Evolutionary conservation across 2,888 invertebrate genomes (phyloP).

Genomic region (Trisateles emortualis): DNA sequence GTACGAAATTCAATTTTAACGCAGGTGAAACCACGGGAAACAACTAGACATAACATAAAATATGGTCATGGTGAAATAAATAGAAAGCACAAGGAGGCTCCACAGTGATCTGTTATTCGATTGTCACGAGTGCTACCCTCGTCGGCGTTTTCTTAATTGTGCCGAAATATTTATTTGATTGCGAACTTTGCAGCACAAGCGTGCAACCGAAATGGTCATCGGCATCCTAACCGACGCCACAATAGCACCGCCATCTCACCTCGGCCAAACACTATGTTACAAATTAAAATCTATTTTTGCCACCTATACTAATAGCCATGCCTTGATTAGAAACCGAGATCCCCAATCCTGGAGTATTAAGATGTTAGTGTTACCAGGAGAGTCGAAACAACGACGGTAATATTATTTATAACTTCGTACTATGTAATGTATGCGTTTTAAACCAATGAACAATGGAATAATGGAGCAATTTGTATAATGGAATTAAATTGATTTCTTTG

Average conservation of each 20-base stretch:
- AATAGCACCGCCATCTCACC: slow-evolving; percentile 69
- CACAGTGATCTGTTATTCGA: slow-evolving; percentile 64
- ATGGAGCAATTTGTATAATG: slow-evolving; percentile 15
- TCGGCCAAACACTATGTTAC: slow-evolving; percentile 53
- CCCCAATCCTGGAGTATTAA: slow-evolving; percentile 23
- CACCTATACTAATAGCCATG: slow-evolving; percentile 25
- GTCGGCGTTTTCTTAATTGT: slow-evolving; percentile 86
- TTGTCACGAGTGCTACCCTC: slow-evolving; percentile 85
- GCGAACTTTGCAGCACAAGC: slow-evolving; percentile 81
- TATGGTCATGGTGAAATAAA: slow-evolving; percentile 33
- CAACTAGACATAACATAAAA: background rate
- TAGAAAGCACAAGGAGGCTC: slow-evolving; percentile 58
- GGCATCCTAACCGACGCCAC: slow-evolving; percentile 76
- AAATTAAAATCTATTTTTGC: slow-evolving; percentile 66
- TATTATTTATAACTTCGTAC: slow-evolving; percentile 25
- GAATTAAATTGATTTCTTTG: slow-evolving; percentile 27
- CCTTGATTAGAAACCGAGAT: slow-evolving; percentile 28
- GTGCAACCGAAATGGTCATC: slow-evolving; percentile 85
- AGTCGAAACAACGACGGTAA: slow-evolving; percentile 6
- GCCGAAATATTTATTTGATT: slow-evolving; percentile 88
- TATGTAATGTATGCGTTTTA: slow-evolving; percentile 21
- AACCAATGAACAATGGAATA: slow-evolving; percentile 30
- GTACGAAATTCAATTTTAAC: too few species aligned
- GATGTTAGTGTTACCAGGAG: slow-evolving; percentile 10
- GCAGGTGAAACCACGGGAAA: too few species aligned